A percentile compares a stretch with the other conserved stretches of the same genome.
These are phyloP conservation scores for Parnassius apollo DNA, from an alignment of 2,888 invertebrate genomes.

Conservation along the genomic window DNA sequence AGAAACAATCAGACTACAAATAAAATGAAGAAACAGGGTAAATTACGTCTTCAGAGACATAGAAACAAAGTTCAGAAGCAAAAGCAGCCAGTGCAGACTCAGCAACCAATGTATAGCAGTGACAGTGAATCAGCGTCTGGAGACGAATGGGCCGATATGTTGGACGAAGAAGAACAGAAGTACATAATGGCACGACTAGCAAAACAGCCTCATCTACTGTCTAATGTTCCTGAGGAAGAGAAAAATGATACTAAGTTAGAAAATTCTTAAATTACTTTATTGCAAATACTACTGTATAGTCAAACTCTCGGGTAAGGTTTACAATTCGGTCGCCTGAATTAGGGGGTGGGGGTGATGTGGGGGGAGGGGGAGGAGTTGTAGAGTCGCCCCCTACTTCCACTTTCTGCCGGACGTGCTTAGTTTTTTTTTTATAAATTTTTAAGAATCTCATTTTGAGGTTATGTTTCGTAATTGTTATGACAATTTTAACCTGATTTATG, in stretches of 20 bases:
- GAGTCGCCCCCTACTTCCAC: too few species aligned
- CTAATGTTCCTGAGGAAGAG: conserved; percentile 65
- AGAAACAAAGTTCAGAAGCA: conserved; percentile 59
- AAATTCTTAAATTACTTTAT: too few species aligned
- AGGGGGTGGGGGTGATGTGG: too few species aligned
- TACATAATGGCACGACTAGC: conserved; percentile 70
- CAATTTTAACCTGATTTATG: too few species aligned
- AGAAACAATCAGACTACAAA: conserved; percentile 81
- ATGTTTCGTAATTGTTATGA: too few species aligned
- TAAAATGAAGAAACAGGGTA: conserved; percentile 79
- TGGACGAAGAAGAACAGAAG: conserved; percentile 79
- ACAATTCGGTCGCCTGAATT: too few species aligned
- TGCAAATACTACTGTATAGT: too few species aligned
- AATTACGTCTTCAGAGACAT: conserved; percentile 72
- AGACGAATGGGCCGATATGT: conserved; percentile 81
- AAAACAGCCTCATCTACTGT: conserved; percentile 64
- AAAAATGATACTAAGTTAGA: conserved; percentile 49
- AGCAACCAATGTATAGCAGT: conserved; percentile 61
- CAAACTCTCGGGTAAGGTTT: too few species aligned
- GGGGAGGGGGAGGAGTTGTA: too few species aligned
- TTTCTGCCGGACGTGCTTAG: too few species aligned
- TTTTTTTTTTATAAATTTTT: too few species aligned
- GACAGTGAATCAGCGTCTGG: conserved; percentile 72
- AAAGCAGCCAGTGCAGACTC: conserved; percentile 49
- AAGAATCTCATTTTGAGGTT: too few species aligned